Base-by-base conservation (phyloP, 2,888 invertebrate species). In the Drosophila macrospina region DNA sequence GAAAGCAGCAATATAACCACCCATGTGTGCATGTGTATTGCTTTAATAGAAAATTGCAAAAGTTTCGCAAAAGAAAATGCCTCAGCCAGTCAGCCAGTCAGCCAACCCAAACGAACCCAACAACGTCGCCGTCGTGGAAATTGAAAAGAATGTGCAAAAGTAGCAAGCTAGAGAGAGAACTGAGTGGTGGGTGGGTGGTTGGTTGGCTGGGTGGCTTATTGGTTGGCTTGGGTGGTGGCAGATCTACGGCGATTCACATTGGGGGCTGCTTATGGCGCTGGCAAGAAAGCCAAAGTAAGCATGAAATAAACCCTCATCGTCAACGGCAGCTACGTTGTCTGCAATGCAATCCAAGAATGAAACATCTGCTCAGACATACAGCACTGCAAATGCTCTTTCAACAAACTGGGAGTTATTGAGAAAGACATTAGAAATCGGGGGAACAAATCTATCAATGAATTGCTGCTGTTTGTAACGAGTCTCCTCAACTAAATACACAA, bases 41-140 rank as follows among this genome's bases (percentile, higher is more conserved):
- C 84, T 88, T 86, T 80, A 86, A 88, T 88, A 84, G 86, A 88
- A 89, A 89, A 88, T 88, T 88, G 88, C 85, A 87, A 89, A 89
- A 89, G 87, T 87, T 89, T 83, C 66, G 80, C 80, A 73, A 83
- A 87, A 89, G 87, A 89, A 84, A 89, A 86, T 88, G 86, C 86
- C 80, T 82, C 61, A 75, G 86, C 76, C 85, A 81, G 67, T 82
- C 61, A 75, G 86, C 76, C 85, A 81, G 67, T 51, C 78, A 84
- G 77, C 78, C 83, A 82, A 85, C 83, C 86, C 75, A 80, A 86
- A 71, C 81, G 74, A 74, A 60, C 26, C 57, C 51, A 16, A 15
- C 20, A 50, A 48, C n/a, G 16, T 16, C 20, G 61, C 55, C 67
- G 80, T 69, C 77, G 80, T 60, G 54, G 71, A 88, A 89, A 88